phyloP scores from a whole-genome alignment of 2,113 vertebrate species.

The Silurus glanis region DNA sequence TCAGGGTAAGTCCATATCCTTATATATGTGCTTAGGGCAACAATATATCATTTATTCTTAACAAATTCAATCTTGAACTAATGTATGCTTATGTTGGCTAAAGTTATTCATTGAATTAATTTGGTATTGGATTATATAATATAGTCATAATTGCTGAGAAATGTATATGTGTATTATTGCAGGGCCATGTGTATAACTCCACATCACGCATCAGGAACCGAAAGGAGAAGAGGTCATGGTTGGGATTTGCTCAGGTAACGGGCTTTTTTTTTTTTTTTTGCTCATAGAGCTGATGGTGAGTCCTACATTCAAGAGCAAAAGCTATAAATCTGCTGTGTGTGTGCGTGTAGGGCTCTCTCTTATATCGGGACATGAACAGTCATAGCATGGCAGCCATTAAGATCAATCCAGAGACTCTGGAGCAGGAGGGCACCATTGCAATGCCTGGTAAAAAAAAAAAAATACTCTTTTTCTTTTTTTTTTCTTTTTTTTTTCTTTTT shows the following conservation, averaged over 20 bases:
- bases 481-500: no score
- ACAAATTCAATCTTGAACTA: not conserved
- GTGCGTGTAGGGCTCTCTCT: slow-evolving; percentile 84
- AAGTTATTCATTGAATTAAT: not conserved
- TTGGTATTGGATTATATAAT: not conserved
- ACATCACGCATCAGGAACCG: slow-evolving; percentile 96
- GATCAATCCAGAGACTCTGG: slow-evolving; percentile 97
- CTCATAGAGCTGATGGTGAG: not conserved
- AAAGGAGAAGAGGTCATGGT: slow-evolving; percentile 95
- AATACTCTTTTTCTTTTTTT: no score
- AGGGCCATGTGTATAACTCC: slow-evolving; percentile 99
- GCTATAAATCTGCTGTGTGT: slow-evolving; percentile 17
- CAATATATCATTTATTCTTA: not conserved
- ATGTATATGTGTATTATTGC: slow-evolving; percentile 56
- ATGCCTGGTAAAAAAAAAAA: slow-evolving; percentile 88
- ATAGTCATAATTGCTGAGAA: not conserved
- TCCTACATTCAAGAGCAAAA: not conserved
- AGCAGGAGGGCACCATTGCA: slow-evolving; percentile 88
- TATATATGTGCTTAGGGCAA: not conserved
- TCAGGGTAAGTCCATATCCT: slow-evolving; percentile 78
- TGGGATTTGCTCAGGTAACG: slow-evolving; percentile 96
- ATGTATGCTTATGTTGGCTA: no score
- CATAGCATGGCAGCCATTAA: slow-evolving; percentile 91
- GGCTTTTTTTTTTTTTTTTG: not conserved
- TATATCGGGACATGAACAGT: slow-evolving; percentile 93